Base-by-base conservation (phyloP, 2,113 vertebrate genomes). In the Microtus montanus region DNA sequence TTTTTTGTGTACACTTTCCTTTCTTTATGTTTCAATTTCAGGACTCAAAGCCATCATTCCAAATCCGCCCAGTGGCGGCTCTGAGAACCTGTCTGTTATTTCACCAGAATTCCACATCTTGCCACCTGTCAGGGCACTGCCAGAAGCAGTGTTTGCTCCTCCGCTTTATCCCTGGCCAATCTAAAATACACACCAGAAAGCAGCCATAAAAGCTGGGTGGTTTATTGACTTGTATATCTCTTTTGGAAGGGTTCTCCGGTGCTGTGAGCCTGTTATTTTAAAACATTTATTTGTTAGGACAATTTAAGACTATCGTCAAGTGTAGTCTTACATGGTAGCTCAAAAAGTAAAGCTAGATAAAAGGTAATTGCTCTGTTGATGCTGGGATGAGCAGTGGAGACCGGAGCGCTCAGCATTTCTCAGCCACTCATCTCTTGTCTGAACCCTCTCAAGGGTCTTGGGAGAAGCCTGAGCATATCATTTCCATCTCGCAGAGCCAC, bases 201-300 rank as follows among this genome's bases (percentile, higher is more conserved):
- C 38, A 90, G 63, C 79, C 74, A 49, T 89, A 89, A 87, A 93
- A 70, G 28, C n/a, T 49, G 63, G 38, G 44, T 61, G 86, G 26
- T 68, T 88, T 96, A 73, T 58, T 88, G 71, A 54, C 52, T 89
- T 87, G 64, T 66, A 15, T 93, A 38, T 87, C 82, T 91, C 52
- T 75, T 96, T 44, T 85, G 78, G n/a, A 93, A 89, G 33, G 70
- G 15, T 74, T 92, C 52, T 91, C 73, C n/a, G 10, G 94, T 73
- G 44, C 47, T 82, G 44, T 79, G 68, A 70, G 38, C 38, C 61
- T 70, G 38, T 79, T 80, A 74, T 87, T 94, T 91, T 80, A 84
- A 89, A 95, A 84, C 68, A 95, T 87, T 83, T 89, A 87, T 87
- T 75, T 93, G 84, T 87, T 52, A 74, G 49, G 49, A 28, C 71